Conservation (phyloP, 2,888 invertebrate genomes). For the Leucophenga maculata region DNA sequence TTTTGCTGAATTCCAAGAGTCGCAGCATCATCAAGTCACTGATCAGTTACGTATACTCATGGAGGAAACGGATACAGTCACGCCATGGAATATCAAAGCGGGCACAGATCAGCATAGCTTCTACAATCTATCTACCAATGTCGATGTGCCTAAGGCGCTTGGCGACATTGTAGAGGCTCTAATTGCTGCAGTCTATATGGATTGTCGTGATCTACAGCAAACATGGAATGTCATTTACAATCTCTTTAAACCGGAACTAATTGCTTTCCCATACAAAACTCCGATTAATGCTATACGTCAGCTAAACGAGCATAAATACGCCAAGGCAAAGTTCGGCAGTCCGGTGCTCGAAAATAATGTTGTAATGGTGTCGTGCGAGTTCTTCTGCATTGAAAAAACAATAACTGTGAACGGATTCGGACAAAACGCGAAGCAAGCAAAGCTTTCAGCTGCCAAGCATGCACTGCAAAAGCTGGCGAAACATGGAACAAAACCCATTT, state of each 20-base stretch:
- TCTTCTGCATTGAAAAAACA: constrained; percentile 76
- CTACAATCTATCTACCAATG: constrained; percentile 77
- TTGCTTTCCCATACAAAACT: constrained; percentile 83
- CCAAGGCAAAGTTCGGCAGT: constrained; percentile 78
- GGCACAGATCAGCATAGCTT: constrained; percentile 10
- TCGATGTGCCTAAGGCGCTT: constrained; percentile 90
- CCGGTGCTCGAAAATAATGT: constrained; percentile 63
- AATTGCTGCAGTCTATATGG: constrained; percentile 92
- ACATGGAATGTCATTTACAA: constrained; percentile 89
- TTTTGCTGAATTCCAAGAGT: constrained; percentile 68
- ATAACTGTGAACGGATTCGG: constrained; percentile 81
- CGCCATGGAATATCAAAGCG: constrained; percentile 43
- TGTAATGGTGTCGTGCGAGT: constrained; percentile 77
- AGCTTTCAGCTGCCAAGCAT: constrained; percentile 84
- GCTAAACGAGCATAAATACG: constrained; percentile 86
- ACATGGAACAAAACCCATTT: constrained; percentile 43
- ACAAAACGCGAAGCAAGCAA: constrained; percentile 80
- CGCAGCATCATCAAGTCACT: constrained; percentile 64
- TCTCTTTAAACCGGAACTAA: constrained; percentile 90
- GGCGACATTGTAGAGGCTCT: constrained; percentile 96
- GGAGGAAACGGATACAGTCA: constrained; percentile 56
- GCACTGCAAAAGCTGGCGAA: constrained; percentile 75
- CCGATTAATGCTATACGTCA: constrained; percentile 93
- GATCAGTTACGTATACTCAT: constrained; percentile 68
- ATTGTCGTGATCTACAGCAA: constrained; percentile 80